These are phyloP conservation scores for Capreolus pygargus DNA, from an alignment of 2,113 vertebrate genomes.

Conservation along the genomic window DNA sequence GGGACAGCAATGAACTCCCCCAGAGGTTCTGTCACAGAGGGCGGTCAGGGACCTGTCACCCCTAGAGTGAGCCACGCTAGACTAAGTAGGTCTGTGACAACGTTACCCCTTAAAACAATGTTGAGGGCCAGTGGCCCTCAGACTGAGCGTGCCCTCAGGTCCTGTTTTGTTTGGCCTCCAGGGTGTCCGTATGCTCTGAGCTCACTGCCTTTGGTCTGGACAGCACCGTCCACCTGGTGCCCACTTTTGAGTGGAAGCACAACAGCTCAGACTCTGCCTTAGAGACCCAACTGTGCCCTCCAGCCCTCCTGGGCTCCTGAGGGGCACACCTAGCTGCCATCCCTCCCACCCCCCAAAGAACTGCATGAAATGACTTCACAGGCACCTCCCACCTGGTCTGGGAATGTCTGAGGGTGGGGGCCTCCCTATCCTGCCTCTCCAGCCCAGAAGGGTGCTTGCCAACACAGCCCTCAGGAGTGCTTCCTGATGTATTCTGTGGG, in stretches of 20 bases:
- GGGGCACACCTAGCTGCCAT: not conserved
- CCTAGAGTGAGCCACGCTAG: not conserved
- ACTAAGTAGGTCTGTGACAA: not conserved
- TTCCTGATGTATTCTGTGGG: not conserved
- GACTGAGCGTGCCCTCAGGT: not conserved
- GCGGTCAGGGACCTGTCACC: not conserved
- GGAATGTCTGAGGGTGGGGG: not conserved
- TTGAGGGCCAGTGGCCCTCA: not conserved
- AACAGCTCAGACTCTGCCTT: not conserved
- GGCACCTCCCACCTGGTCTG: accelerated
- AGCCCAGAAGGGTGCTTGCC: not conserved
- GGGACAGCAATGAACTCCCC: not conserved
- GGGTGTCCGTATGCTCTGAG: not conserved
- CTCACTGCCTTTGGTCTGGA: not conserved
- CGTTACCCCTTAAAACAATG: not conserved
- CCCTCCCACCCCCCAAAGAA: not conserved
- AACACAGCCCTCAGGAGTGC: not conserved
- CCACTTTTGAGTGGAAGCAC: not conserved
- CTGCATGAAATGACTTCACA: not conserved
- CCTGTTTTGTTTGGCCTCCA: not conserved
- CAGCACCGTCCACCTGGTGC: not conserved
- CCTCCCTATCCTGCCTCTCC: not conserved
- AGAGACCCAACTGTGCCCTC: not conserved
- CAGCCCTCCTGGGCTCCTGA: not conserved
- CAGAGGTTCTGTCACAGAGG: not conserved